Evolutionary conservation across 2,113 vertebrate species (phyloP).

Genomic region (Lepus americanus): DNA sequence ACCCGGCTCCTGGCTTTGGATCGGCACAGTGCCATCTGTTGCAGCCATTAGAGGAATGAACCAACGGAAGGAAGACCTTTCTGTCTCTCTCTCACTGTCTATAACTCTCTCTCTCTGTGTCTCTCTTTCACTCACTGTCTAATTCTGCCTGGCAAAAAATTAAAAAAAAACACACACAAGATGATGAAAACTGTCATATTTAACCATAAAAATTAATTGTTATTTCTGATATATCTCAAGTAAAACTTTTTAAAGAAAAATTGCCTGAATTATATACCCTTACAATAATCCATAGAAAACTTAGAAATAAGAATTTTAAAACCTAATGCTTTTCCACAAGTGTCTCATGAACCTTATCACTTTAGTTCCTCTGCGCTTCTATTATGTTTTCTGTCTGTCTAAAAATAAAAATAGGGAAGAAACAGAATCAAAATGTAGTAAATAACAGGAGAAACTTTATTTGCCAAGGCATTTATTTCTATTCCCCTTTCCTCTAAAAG

Average conservation of each 20-base stretch:
- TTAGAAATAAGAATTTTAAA: slow-evolving; percentile 20
- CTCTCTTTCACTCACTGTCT: no score
- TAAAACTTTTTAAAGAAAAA: background rate
- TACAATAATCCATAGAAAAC: background rate
- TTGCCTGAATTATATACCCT: background rate
- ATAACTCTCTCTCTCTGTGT: no score
- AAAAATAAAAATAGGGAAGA: background rate
- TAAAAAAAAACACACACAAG: no score
- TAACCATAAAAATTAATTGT: background rate
- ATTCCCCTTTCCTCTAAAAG: background rate
- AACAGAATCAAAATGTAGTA: background rate
- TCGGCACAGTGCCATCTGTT: no score
- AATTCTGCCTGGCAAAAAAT: no score
- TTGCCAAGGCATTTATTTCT: background rate
- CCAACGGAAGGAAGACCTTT: no score
- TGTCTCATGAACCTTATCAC: background rate
- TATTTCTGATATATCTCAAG: background rate
- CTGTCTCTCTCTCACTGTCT: no score
- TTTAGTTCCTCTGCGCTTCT: background rate
- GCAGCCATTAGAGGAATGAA: no score
- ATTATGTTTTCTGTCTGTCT: background rate
- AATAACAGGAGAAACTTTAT: background rate
- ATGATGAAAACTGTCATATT: background rate
- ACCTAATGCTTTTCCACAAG: background rate
- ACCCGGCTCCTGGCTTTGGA: no score